Conservation (phyloP, 2,113 vertebrate species). For the Amblyornis subalaris region DNA sequence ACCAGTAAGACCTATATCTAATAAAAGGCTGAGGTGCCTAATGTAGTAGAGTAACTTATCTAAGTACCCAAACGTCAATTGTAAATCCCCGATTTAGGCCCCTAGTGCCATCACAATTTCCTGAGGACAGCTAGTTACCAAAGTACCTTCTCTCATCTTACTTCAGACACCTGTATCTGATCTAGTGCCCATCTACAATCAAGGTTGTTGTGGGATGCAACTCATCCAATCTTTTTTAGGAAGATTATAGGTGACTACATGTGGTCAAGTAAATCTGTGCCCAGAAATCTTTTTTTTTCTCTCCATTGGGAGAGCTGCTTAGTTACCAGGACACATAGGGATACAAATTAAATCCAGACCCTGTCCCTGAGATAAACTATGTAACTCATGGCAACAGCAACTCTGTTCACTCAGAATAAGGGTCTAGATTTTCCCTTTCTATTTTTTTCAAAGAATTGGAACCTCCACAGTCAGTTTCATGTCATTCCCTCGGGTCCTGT, state of each 20-base stretch:
- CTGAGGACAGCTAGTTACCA: not conserved
- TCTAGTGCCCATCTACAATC: not conserved
- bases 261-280: not conserved
- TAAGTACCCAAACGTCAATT: not conserved
- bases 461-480: not conserved
- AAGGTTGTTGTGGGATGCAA: not conserved
- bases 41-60: not conserved
- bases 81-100: not conserved
- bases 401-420: not conserved
- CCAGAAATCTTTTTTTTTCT: not conserved
- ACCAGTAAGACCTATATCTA: not conserved
- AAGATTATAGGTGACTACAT: not conserved
- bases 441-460: not conserved
- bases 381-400: not conserved
- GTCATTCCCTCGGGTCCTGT: not conserved
- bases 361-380: not conserved
- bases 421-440: not conserved
- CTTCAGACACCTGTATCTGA: not conserved
- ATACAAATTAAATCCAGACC: not conserved
- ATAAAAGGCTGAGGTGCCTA: not conserved
- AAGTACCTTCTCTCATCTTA: not conserved
- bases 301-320: not conserved
- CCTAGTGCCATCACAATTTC: not conserved
- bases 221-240: not conserved
- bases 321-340: not conserved